Conservation (phyloP, 1,140 invertebrate genomes). For the Zeugodacus cucurbitae region DNA sequence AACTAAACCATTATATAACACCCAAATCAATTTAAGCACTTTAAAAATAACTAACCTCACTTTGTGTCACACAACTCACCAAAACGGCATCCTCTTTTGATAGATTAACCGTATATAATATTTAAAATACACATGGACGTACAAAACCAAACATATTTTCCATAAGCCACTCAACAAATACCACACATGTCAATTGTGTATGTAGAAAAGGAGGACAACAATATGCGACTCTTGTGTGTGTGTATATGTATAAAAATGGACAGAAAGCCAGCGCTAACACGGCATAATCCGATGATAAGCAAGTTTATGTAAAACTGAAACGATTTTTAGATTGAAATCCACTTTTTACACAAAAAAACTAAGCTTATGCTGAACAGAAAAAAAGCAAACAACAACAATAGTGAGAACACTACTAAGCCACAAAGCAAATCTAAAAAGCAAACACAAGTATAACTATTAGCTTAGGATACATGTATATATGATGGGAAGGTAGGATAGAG, state of each 20-base stretch:
- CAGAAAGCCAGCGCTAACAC: neutral
- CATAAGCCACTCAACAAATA: neutral
- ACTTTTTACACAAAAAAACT: neutral
- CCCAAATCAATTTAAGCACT: too few relatives aligned
- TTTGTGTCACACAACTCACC: too few relatives aligned
- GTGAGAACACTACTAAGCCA: neutral
- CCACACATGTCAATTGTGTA: neutral
- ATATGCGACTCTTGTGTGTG: neutral
- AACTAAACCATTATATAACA: too few relatives aligned
- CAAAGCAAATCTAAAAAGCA: neutral
- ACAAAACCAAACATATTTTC: neutral
- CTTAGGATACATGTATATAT: neutral
- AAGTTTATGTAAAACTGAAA: neutral
- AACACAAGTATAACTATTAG: neutral
- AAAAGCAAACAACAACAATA: neutral
- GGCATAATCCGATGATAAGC: conserved; percentile 5
- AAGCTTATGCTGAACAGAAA: neutral
- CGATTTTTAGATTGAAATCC: neutral
- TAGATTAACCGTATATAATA: too few relatives aligned
- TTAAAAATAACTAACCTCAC: too few relatives aligned
- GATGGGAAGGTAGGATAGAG: neutral
- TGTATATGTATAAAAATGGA: neutral
- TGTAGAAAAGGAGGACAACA: neutral
- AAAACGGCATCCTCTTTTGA: too few relatives aligned
- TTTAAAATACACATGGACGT: too few relatives aligned